Base-by-base conservation (phyloP, 1,140 invertebrate genomes). In the Tetramorium parvispinum region DNA sequence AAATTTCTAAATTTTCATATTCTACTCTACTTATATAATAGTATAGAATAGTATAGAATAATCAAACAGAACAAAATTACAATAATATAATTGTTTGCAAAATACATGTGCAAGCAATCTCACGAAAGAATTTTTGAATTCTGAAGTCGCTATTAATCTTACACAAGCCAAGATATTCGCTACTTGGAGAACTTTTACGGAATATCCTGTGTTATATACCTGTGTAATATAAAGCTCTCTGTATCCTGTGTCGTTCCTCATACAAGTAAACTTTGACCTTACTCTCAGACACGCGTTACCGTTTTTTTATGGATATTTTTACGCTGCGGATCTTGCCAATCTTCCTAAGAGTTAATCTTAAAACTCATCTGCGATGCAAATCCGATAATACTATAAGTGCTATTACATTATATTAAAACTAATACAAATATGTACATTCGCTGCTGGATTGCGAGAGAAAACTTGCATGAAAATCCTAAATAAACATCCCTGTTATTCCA, bases 231-330 rank as follows among this genome's bases (percentile, higher is more conserved):
- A 53, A 53, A 53, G 16, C 51, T 10, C 18, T 53, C 18, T 53
- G 18, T 53, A 40, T 40, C 61, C 32, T n/a, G 16, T 43, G 2
- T 55, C 21, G 53, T 68, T 81, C 46, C 63, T 49, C n/a, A 40
- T 59, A 61, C 3, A 43, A 27, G 32, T 86, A 82, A 86, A 86
- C 85, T 86, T 68, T 86, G 85, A 86, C 85, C 85, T 86, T 86
- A 68, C 49, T 86, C 65, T 71, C 43, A 27, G 43, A 13, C 63
- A 81, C 8, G 43, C 77, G 65, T 71, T 37, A 83, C 24, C 75
- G 21, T 82, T 37, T 65, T 55, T 81, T 68, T 57, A 46, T 61
- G 49, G 53, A 68, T 70, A 66, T 85, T 81, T 85, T 65, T 85
- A 85, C 40, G 27, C 49, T 73, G 18, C 46, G 2, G 13, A 68